Evolutionary conservation across 1,140 invertebrate genomes (phyloP), one percentile per base, ranked within the genome.

Genomic region (Drosophila orosa): DNA sequence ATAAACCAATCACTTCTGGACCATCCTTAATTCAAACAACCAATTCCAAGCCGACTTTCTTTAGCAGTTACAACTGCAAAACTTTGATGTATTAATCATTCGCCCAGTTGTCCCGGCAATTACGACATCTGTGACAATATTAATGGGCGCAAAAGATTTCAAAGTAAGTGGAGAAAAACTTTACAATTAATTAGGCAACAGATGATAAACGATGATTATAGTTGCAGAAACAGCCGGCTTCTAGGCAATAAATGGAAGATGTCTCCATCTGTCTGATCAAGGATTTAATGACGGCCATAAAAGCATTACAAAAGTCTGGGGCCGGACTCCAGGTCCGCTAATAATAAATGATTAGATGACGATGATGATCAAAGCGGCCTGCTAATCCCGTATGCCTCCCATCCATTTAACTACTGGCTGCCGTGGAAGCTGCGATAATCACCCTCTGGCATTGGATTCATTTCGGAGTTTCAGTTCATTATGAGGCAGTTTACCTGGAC

Each of bases 131-230:
- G 83, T 67, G 84, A 77, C 83, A 89, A 77, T 83, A 87, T 87
- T 87, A 89, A 87, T 89, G 83, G 85, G 63, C 61, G 50, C 73
- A 54, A 67, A 63, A 54, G 69, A 67, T 54, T 77, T 54, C 29
- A 27, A 56, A 45, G 42, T 31, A 55, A 39, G 35, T 37, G 27
- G 29, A 8, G 48, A 68, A 74, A 77, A 87, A 87, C 76, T 87
- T 87, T 87, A 77, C 83, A 87, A 87, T 87, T 87, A 87, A 89
- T 87, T 87, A 84, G 84, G 45, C 66, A 61, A 39, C 54, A 65
- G 80, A 89, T 89, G 83, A 87, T 87, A 76, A 82, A 89, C 81
- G 83, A 87, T 83, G 81, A 86, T 83, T 83, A 78, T 87, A 78
- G 85, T 87, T 65, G 59, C 35, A 44, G 17, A 22, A 54, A 29